phyloP scores from a whole-genome alignment of 1,140 invertebrate species.

The Triops cancriformis region DNA sequence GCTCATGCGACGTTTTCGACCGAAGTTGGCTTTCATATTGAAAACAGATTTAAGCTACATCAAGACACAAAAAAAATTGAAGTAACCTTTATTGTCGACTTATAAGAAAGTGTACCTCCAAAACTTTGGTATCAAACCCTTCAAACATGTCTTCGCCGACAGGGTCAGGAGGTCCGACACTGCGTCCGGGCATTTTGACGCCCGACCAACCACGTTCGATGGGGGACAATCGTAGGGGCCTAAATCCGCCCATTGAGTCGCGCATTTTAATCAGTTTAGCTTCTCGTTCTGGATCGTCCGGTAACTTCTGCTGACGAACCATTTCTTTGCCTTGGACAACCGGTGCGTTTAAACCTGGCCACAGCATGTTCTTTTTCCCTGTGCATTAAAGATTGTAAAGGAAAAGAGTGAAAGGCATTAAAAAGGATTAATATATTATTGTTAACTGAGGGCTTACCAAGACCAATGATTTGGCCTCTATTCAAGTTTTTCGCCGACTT shows the following conservation, averaged over 20 bases:
- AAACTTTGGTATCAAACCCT: slow-evolving; percentile 75
- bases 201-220: slow-evolving; percentile 86
- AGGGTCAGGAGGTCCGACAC: slow-evolving; percentile 76
- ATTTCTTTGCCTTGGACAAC: slow-evolving; percentile 68
- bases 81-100: background rate
- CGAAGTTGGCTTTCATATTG: slow-evolving; percentile 77
- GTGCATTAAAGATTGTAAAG: slow-evolving; percentile 25
- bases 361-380: slow-evolving; percentile 71
- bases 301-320: slow-evolving; percentile 55
- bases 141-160: slow-evolving; percentile 71
- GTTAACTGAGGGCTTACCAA: slow-evolving; percentile 46
- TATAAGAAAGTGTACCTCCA: slow-evolving; percentile 51
- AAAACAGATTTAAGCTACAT: slow-evolving; percentile 57
- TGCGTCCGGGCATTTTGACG: slow-evolving; percentile 66
- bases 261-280: slow-evolving; percentile 59
- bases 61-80: slow-evolving; percentile 17
- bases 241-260: slow-evolving; percentile 56
- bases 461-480: slow-evolving; percentile 77
- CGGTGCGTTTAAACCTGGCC: slow-evolving; percentile 83
- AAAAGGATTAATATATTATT: background rate
- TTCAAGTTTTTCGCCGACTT: slow-evolving; percentile 76
- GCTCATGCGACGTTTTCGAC: slow-evolving; percentile 58
- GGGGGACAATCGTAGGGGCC: slow-evolving; percentile 55
- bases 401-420: slow-evolving; percentile 26
- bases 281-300: slow-evolving; percentile 61